Conservation (phyloP, 2,797 vertebrate species). For the Sebastes steindachneri region DNA sequence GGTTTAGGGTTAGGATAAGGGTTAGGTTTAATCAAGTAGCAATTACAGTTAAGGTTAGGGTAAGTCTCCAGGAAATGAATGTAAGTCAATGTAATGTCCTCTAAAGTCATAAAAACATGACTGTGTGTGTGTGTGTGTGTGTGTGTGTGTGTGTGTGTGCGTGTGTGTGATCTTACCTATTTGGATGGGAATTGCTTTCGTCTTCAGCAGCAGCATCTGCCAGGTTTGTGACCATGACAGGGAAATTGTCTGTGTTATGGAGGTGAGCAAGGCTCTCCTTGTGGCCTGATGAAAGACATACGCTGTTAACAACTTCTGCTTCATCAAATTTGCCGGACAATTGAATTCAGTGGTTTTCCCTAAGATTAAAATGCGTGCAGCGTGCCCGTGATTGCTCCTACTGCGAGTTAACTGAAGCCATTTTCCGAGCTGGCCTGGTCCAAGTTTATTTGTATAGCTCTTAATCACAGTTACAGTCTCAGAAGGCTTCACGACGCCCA, state of each 20-base stretch:
- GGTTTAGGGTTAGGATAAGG: too few relatives aligned
- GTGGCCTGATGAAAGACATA: slow-evolving; percentile 30
- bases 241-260: slow-evolving; percentile 48
- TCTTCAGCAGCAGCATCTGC: slow-evolving; percentile 22
- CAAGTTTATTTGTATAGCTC: slow-evolving; percentile 40
- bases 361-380: slow-evolving; percentile 1
- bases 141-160: background rate
- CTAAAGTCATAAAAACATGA: too few relatives aligned
- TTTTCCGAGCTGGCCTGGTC: slow-evolving; percentile 20
- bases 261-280: slow-evolving; percentile 21
- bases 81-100: too few relatives aligned
- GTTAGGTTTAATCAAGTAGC: too few relatives aligned
- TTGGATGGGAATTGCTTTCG: slow-evolving; percentile 37
- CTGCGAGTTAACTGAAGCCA: slow-evolving; percentile 3
- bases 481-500: slow-evolving; percentile 34
- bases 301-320: slow-evolving; percentile 51
- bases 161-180: slow-evolving; percentile 9
- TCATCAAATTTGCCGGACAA: slow-evolving; percentile 43
- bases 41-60: too few relatives aligned
- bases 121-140: background rate
- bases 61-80: too few relatives aligned
- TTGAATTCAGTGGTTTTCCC: slow-evolving; percentile 5
- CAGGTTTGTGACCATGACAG: slow-evolving; percentile 53
- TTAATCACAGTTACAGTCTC: slow-evolving; percentile 44
- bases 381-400: slow-evolving; percentile 4